Percentiles rank a stretch among this genome's conserved stretches.
phyloP scores from a whole-genome alignment of 2,888 invertebrate genomes.

The Zygogramma bicolorata region DNA sequence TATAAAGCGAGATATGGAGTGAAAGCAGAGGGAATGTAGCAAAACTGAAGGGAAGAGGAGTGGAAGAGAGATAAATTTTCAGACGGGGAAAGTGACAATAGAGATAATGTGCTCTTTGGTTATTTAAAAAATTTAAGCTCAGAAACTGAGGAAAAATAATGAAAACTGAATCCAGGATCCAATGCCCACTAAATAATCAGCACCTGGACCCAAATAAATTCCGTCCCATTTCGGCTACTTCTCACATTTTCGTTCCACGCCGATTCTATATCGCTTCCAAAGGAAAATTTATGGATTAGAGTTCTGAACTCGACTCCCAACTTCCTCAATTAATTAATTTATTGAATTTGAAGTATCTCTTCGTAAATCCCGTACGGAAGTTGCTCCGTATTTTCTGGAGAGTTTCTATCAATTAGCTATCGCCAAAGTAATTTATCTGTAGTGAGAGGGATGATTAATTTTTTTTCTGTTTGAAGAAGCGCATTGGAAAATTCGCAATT shows the following conservation, averaged over 20 bases:
- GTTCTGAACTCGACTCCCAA: constrained; percentile 6
- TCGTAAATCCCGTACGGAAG: constrained; percentile 9
- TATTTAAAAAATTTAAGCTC: too few species aligned
- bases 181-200: too few species aligned
- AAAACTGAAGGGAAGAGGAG: too few species aligned
- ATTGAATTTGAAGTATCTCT: constrained; percentile 25
- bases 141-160: too few species aligned
- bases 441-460: not conserved
- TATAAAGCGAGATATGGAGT: too few species aligned
- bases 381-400: constrained; percentile 12
- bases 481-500: not conserved
- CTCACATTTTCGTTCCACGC: constrained; percentile 14
- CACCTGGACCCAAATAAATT: constrained; percentile 10
- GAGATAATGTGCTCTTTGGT: too few species aligned
- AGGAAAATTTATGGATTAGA: constrained; percentile 22
- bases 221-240: constrained; percentile 1
- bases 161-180: too few species aligned
- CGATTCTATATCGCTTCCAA: constrained; percentile 21
- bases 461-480: not conserved
- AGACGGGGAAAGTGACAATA: too few species aligned
- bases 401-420: constrained; percentile 18
- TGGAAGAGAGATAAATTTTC: too few species aligned
- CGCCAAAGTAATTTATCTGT: constrained; percentile 20
- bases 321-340: constrained; percentile 27
- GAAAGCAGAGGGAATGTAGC: too few species aligned